Evolutionary conservation across 1,140 invertebrate species (phyloP).

Genomic region (Octopus sinensis): DNA sequence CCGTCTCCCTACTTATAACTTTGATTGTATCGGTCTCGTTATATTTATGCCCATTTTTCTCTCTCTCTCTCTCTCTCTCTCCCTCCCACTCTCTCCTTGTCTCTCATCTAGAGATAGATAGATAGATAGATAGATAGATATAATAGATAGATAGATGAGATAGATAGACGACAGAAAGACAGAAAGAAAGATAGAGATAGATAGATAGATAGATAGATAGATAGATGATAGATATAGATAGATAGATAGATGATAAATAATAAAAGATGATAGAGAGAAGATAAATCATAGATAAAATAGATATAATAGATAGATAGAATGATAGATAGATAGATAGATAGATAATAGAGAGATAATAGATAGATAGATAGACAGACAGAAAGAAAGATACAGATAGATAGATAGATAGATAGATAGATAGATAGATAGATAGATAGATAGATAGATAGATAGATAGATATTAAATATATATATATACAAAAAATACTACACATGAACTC

Average conservation of each 20-base stretch:
- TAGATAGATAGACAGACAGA: no score
- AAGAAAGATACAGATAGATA: no score
- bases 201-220: background rate
- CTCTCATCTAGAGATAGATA: background rate
- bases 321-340: no score
- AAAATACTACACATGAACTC: no score
- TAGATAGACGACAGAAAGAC: background rate
- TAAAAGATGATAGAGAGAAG: no score
- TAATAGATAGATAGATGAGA: background rate
- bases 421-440: no score
- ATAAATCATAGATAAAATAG: no score
- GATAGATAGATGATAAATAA: background rate
- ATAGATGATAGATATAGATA: background rate
- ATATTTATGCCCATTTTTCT: background rate
- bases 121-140: background rate
- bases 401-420: no score
- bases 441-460: no score
- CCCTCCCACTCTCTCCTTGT: background rate
- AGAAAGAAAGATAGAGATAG: background rate
- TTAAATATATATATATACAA: no score
- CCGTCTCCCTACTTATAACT: background rate
- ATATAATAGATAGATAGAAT: no score
- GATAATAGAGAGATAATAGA: no score
- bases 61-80: slow-evolving; percentile 14
- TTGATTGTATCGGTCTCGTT: background rate